phyloP scores from a whole-genome alignment of 2,113 vertebrate species.

The Morone chrysops region DNA sequence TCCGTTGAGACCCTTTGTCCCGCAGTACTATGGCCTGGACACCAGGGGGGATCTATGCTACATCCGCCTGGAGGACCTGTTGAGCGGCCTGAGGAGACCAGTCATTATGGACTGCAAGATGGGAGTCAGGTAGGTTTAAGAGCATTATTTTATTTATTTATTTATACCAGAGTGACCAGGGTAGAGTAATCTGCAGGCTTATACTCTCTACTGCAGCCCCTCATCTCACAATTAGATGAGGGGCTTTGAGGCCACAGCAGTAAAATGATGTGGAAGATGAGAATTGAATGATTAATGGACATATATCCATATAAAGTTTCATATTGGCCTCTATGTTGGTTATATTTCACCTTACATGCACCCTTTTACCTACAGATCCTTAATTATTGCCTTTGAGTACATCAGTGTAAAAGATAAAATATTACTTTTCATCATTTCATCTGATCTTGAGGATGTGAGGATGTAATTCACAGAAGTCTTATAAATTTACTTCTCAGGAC shows the following conservation, averaged over 20 bases:
- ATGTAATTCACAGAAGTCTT: neutral
- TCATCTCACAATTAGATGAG: neutral
- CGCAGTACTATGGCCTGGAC: slow-evolving; percentile 83
- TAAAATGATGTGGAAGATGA: neutral
- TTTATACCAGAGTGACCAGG: neutral
- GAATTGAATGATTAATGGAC: neutral
- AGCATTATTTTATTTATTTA: neutral
- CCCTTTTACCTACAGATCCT: neutral
- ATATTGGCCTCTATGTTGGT: neutral
- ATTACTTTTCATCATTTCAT: neutral
- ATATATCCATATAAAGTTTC: neutral
- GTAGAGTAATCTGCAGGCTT: no score
- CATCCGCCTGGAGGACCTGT: slow-evolving; percentile 86
- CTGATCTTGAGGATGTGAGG: neutral
- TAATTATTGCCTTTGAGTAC: neutral
- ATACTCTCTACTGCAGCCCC: no score
- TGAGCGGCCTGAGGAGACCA: slow-evolving; percentile 82
- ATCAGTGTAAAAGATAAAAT: neutral
- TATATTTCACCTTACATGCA: neutral
- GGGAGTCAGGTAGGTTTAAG: slow-evolving; percentile 78
- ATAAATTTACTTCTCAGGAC: slow-evolving; percentile 75
- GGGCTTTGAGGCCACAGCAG: neutral
- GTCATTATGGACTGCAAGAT: slow-evolving; percentile 88
- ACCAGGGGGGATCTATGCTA: slow-evolving; percentile 80
- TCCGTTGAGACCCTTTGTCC: slow-evolving; percentile 83